These are phyloP conservation scores for Alligator sinensis DNA, from an alignment of 2,113 vertebrate species.

Conservation along the genomic window DNA sequence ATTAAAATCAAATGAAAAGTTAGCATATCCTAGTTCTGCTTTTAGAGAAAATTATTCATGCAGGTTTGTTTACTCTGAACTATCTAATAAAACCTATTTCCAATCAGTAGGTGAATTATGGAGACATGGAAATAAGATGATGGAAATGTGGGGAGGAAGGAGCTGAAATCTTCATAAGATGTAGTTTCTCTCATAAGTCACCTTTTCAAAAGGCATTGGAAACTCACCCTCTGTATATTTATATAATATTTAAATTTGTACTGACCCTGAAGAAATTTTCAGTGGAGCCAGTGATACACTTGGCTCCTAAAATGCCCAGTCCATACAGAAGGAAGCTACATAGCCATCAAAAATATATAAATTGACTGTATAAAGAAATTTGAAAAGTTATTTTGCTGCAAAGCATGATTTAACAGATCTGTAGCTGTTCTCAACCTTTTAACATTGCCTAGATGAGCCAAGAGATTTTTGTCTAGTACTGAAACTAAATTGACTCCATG, in stretches of 20 bases:
- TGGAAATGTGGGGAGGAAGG: background rate
- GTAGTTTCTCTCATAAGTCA: background rate
- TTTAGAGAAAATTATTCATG: constrained; percentile 1
- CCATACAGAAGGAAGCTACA: constrained; percentile 48
- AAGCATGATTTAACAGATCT: constrained; percentile 78
- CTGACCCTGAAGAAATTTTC: constrained; percentile 33
- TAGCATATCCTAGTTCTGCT: background rate
- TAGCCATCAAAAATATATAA: constrained; percentile 71
- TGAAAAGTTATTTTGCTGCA: constrained; percentile 76
- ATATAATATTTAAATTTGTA: constrained; percentile 17
- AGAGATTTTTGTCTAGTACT: constrained; percentile 74
- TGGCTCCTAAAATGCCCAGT: constrained; percentile 52
- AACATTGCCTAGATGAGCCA: constrained; percentile 71
- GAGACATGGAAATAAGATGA: background rate
- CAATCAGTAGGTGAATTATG: background rate
- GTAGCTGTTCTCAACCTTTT: constrained; percentile 78
- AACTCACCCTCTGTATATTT: background rate
- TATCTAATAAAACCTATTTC: background rate
- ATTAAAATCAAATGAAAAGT: background rate
- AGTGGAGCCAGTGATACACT: constrained; percentile 4
- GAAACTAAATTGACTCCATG: constrained; percentile 78
- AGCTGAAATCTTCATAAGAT: background rate
- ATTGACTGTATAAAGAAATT: constrained; percentile 71
- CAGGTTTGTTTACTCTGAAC: background rate
- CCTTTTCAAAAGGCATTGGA: background rate